A percentile compares a stretch with the other conserved stretches of the same genome.
These are phyloP conservation scores for Deilephila elpenor DNA, from an alignment of 2,888 invertebrate genomes.

Conservation along the genomic window DNA sequence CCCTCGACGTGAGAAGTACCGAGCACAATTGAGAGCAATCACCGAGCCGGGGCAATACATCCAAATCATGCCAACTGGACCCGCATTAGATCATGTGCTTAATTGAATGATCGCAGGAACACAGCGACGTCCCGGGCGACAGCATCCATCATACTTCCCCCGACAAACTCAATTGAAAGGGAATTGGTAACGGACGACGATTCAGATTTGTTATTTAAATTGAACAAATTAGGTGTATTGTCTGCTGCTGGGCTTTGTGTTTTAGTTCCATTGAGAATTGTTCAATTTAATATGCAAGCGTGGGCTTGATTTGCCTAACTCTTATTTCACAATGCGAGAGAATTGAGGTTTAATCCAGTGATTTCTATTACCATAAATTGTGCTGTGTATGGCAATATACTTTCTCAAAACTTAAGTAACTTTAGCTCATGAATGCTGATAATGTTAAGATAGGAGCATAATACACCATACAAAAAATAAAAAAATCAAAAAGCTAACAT, in stretches of 20 bases:
- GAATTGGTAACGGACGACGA: constrained; percentile 47
- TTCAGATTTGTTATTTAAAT: constrained; percentile 32
- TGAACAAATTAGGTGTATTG: constrained; percentile 23
- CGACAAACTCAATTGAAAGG: constrained; percentile 67
- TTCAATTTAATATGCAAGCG: constrained; percentile 2
- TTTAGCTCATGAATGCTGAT: too few relatives aligned
- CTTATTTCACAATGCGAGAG: background rate
- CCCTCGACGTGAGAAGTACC: constrained; percentile 27
- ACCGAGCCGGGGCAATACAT: constrained; percentile 36
- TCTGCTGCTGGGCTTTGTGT: background rate
- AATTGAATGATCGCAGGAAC: constrained; percentile 80
- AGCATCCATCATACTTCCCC: constrained; percentile 70
- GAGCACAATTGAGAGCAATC: constrained; percentile 30
- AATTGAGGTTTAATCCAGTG: background rate
- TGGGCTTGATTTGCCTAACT: constrained; percentile 6
- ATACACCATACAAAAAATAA: too few relatives aligned
- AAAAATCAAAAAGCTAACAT: too few relatives aligned
- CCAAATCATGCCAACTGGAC: constrained; percentile 40
- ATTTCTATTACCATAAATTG: background rate
- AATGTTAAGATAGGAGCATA: too few relatives aligned
- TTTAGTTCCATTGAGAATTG: background rate
- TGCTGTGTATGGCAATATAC: background rate
- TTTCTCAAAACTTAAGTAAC: too few relatives aligned
- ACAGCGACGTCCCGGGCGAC: constrained; percentile 63
- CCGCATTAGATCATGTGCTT: constrained; percentile 52